These are phyloP conservation scores for Melieria picta DNA, from an alignment of 2,888 invertebrate species.

Conservation along the genomic window DNA sequence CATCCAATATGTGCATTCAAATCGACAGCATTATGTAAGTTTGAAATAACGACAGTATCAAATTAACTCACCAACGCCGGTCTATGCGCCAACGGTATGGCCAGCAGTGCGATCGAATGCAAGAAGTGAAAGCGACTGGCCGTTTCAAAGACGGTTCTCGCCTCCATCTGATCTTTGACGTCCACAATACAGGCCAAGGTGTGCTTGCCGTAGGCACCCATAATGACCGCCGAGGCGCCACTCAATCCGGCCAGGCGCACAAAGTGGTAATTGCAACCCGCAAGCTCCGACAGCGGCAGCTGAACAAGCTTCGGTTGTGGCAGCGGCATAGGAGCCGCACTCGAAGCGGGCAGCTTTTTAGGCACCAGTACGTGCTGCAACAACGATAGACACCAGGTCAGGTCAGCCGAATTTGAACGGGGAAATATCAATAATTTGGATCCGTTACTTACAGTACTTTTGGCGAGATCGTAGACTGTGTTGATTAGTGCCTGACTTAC, in stretches of 20 bases:
- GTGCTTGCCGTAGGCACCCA: conserved; percentile 91
- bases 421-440: not conserved
- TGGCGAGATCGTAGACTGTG: conserved; percentile 49
- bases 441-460: conserved; percentile 51
- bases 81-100: conserved; percentile 79
- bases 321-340: conserved; percentile 17
- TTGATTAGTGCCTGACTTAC: conserved; percentile 56
- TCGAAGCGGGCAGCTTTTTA: conserved; percentile 40
- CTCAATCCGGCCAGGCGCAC: conserved; percentile 78
- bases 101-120: conserved; percentile 86
- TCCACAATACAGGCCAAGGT: conserved; percentile 71
- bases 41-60: not conserved
- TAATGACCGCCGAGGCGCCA: conserved; percentile 86
- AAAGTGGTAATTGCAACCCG: conserved; percentile 68
- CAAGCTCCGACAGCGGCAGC: conserved; percentile 47
- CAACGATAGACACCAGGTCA: not conserved
- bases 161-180: conserved; percentile 72
- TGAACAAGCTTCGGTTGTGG: conserved; percentile 30
- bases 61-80: conserved; percentile 74
- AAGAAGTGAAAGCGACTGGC: conserved; percentile 88
- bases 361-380: conserved; percentile 48
- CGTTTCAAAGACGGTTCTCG: conserved; percentile 84
- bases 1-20: too few relatives aligned
- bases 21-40: not conserved
- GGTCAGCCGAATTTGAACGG: not conserved